Evolutionary conservation across 2,888 invertebrate species (phyloP), one percentile per base, ranked within the genome.

Genomic region (Trichogramma dendrolimi): DNA sequence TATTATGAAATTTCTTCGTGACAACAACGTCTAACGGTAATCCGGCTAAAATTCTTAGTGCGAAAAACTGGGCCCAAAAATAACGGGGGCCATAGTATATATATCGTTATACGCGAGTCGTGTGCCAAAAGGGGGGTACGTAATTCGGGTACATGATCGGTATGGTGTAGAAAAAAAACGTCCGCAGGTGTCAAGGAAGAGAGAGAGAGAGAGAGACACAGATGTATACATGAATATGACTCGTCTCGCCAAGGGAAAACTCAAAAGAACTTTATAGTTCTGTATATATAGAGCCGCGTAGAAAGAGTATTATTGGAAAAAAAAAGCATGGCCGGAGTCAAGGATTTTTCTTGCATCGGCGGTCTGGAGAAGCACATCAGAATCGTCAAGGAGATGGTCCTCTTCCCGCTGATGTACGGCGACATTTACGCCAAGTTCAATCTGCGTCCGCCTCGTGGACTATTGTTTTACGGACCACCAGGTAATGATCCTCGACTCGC

Each of bases 401-500:
- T 95, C 10, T 90, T 95, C 71, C 95, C 95, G 0, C 84, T 95
- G 68, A 86, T 95, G 83, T 95, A 95, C 75, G 92, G 92, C 0
- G 92, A 94, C 68, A 83, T 95, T 43, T 95, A 94, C 76, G 84
- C 87, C 61, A 87, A 88, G 73, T 94, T 93, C 78, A 87, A 90
- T 71, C 87, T 94, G 4, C 84, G 88, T 58, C 92, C 94, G 3
- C 94, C 95, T 0, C 86, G 91, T 71, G 95, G 94, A 0, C 91
- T 94, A 1, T 78, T 95, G 2, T 94, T 95, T 79, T 91, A 94
- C 76, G 94, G 94, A 1, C 93, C 94, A 1, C 94, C 95, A 61
- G 94, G 89, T 88, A 78, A 74, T 44, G 42, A 52, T 58, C 5
- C 8, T 14, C 10, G 7, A 57, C 41, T 7, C 8, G 40, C 4